Evolutionary conservation across 2,888 invertebrate species (phyloP), one percentile per base, ranked within the genome.

Genomic region (Ochropleura plecta): DNA sequence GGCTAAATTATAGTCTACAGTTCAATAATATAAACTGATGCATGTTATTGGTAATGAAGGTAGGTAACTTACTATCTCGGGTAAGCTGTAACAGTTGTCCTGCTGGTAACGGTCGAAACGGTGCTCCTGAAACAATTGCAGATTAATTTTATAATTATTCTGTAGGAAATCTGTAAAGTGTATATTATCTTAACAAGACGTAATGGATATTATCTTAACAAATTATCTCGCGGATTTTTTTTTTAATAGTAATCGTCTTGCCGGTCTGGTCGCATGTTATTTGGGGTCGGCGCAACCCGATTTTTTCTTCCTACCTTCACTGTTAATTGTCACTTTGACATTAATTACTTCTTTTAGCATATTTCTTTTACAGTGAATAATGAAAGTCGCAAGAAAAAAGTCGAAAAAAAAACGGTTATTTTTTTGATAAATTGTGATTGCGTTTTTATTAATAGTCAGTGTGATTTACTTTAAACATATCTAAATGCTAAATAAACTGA

Each of bases 91-190:
- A 49, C 69, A 78, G 44, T 62, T 46, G 66, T 81, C 69, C 65
- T 71, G 73, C n/a, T 62, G 78, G 69, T 46, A 49, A 40, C 60
- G 60, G 57, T 69, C 51, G 46, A 59, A 69, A 40, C 81, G 82
- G 70, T 82, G 65, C 78, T 81, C 81, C 81, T 81, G 73, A 68
- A 81, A 81, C 81, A 81, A 81, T 60, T 14, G 40, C 0, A 60
- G 49, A 30, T 40, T 12, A n/a, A 30, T 55, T 57, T 69, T 62
- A 74, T 3, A 60, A 65, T 20, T 14, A 57, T 63, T 48, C 5
- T 46, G 30, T 40, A 44, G 14, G 4, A 44, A 20, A 20, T 10
- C 10, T 55, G 20, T 55, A 20, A n/a, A 46, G 30, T 16, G n/a
- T n/a, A n/a, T n/a, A 7, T 53, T 12, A 20, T 53, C 20, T 30